Percentiles rank a stretch among this genome's conserved stretches.
Conservation (phyloP, 2,888 invertebrate species). For the Tachina fera region DNA sequence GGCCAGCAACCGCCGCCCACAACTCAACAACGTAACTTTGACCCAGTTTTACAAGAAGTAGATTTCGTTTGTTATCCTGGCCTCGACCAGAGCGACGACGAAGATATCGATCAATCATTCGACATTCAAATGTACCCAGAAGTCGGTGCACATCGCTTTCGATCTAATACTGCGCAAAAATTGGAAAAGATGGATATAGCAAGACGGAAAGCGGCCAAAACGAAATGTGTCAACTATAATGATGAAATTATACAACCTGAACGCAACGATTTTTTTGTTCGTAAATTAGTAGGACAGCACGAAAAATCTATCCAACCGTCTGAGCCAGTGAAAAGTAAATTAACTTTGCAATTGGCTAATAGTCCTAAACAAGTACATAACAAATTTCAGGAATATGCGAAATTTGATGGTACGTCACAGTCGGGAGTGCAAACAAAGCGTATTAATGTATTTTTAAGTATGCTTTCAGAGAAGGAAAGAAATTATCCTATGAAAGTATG, state of each 20-base stretch:
- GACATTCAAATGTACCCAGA: constrained; percentile 90
- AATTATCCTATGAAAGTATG: constrained; percentile 92
- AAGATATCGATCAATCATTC: constrained; percentile 89
- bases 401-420: constrained; percentile 95
- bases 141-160: constrained; percentile 86
- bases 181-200: constrained; percentile 95
- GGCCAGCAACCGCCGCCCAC: constrained; percentile 51
- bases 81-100: constrained; percentile 90
- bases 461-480: constrained; percentile 91
- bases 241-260: constrained; percentile 78
- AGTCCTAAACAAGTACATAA: constrained; percentile 91
- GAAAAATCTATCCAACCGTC: neutral
- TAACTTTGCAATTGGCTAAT: constrained; percentile 90
- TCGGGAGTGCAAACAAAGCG: constrained; percentile 90
- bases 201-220: constrained; percentile 90
- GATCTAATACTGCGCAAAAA: constrained; percentile 94
- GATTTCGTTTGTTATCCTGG: constrained; percentile 89
- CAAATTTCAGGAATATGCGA: constrained; percentile 94
- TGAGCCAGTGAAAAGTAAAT: constrained; percentile 84
- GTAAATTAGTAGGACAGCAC: constrained; percentile 72
- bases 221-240: constrained; percentile 84
- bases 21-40: constrained; percentile 60
- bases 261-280: constrained; percentile 77
- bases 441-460: constrained; percentile 95
- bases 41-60: constrained; percentile 79